Conservation (phyloP, 2,113 vertebrate species). For the Leptocoma aspasia region DNA sequence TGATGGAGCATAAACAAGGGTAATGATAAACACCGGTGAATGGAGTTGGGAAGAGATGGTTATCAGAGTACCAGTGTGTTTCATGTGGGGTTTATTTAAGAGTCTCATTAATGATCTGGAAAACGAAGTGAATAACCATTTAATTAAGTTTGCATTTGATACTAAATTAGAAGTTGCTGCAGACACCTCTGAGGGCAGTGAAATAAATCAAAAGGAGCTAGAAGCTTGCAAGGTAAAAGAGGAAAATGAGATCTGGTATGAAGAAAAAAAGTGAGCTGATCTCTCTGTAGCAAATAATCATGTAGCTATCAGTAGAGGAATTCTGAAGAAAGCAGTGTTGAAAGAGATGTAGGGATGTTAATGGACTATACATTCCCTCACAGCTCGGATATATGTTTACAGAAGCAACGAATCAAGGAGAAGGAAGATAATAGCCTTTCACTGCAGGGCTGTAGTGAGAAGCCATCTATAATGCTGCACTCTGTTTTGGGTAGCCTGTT, state of each 20-base stretch:
- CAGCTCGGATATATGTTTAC: constrained; percentile 20
- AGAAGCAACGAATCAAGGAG: constrained; percentile 26
- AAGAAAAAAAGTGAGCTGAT: background rate
- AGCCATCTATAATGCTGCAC: constrained; percentile 32
- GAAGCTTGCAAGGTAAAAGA: constrained; percentile 3
- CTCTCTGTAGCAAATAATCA: constrained; percentile 29
- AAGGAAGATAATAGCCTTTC: constrained; percentile 41
- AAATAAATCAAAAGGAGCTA: constrained; percentile 58
- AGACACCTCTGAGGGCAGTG: constrained; percentile 22
- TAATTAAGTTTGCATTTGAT: constrained; percentile 59
- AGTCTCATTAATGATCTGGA: constrained; percentile 52
- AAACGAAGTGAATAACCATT: constrained; percentile 54
- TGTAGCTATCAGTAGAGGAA: background rate
- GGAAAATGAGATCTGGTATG: constrained; percentile 42
- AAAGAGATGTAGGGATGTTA: constrained; percentile 41
- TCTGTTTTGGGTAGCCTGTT: constrained; percentile 43
- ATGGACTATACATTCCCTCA: constrained; percentile 45
- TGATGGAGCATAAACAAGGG: constrained; percentile 42
- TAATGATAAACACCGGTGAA: constrained; percentile 30
- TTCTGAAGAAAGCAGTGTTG: constrained; percentile 21
- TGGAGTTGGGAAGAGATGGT: background rate
- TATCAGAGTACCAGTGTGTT: constrained; percentile 38
- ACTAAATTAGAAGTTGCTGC: constrained; percentile 54
- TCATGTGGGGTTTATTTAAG: constrained; percentile 51
- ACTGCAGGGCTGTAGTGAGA: constrained; percentile 1